A percentile compares a stretch with the other conserved stretches of the same genome.
Conservation (phyloP, 2,888 invertebrate genomes). For the Hermaeophaga mercurialis region DNA sequence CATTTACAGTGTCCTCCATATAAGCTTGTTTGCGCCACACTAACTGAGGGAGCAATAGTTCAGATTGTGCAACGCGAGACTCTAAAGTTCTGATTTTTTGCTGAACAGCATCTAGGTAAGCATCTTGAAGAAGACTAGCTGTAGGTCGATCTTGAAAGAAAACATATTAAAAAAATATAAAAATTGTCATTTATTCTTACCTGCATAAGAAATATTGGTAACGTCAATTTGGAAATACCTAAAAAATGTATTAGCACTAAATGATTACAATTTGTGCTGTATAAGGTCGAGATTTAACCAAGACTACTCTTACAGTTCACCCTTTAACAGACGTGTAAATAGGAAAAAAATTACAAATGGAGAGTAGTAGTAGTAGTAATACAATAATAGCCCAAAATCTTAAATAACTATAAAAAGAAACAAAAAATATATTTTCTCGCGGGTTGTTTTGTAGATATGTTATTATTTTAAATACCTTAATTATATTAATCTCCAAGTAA, state of each 20-base stretch:
- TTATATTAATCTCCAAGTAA: background rate
- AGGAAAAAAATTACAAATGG: too few relatives aligned
- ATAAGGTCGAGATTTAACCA: too few relatives aligned
- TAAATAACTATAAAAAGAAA: too few relatives aligned
- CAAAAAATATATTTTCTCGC: too few relatives aligned
- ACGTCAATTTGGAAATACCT: slow-evolving; percentile 58
- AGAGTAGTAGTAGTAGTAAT: too few relatives aligned
- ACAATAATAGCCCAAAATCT: too few relatives aligned
- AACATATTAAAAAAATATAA: background rate
- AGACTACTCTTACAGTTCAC: too few relatives aligned
- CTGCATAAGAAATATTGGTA: slow-evolving; percentile 56
- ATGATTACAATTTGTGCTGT: too few relatives aligned
- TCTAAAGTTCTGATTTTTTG: slow-evolving; percentile 58
- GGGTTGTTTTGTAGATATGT: too few relatives aligned
- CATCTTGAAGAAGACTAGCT: slow-evolving; percentile 54
- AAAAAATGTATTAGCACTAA: too few relatives aligned
- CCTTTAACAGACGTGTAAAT: too few relatives aligned
- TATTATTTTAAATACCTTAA: background rate
- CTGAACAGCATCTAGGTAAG: slow-evolving; percentile 59
- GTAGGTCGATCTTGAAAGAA: slow-evolving; percentile 42
- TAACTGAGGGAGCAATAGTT: slow-evolving; percentile 56
- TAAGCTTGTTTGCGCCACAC: slow-evolving; percentile 56
- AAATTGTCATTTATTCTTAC: slow-evolving; percentile 47
- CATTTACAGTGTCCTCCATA: slow-evolving; percentile 58
- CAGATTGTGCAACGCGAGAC: slow-evolving; percentile 55